Base-by-base conservation (phyloP, 2,888 invertebrate species). In the Leucania comma region DNA sequence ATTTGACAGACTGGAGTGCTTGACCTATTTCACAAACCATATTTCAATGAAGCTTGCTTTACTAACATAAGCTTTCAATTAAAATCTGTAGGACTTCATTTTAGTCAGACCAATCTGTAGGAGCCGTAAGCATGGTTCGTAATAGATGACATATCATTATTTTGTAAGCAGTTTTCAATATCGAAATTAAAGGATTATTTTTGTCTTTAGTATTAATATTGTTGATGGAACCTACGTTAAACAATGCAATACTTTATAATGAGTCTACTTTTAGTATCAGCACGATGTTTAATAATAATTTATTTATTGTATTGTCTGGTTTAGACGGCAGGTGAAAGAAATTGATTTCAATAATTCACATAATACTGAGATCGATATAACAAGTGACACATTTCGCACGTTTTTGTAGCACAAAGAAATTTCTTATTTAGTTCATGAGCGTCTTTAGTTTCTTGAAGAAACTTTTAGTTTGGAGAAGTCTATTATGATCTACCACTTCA, bases 1-100 rank as follows among this genome's bases (percentile, higher is more conserved):
- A 66, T 57, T 56, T 50, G 14, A 64, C 26, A 3, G 3, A 46
- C 20, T n/a, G 22, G 42, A 59, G 38, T 57, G 38, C 38, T 63
- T 66, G 68, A 22, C 42, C 35, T 46, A 69, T 68, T 67, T 67
- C 14, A 69, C 68, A 10, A 67, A 38, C 61, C n/a, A 69, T 54
- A 62, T 75, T 66, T 72, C 73, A 68, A 79, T 67, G 53, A 71
- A 32, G 29, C 42, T 64, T 29, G 38, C 20, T 22, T 26, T 51
- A 46, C 22, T 22, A 20, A 35, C n/a, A 26, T 38, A 56, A 6
- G 54, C 17, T 51, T 78, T 56, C 17, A 57, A 51, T 50, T 71
- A 56, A 64, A 59, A 51, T 42, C 14, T 42, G 5, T 60, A 42
- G 54, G 51, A 46, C 29, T 57, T 9, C 2, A 46, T 68, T 68